A percentile compares a stretch with the other conserved stretches of the same genome.
These are phyloP conservation scores for Chrysaora quinquecirrha DNA, from an alignment of 30 jellyfish, hydroid and myxozoan species.

Conservation along the genomic window DNA sequence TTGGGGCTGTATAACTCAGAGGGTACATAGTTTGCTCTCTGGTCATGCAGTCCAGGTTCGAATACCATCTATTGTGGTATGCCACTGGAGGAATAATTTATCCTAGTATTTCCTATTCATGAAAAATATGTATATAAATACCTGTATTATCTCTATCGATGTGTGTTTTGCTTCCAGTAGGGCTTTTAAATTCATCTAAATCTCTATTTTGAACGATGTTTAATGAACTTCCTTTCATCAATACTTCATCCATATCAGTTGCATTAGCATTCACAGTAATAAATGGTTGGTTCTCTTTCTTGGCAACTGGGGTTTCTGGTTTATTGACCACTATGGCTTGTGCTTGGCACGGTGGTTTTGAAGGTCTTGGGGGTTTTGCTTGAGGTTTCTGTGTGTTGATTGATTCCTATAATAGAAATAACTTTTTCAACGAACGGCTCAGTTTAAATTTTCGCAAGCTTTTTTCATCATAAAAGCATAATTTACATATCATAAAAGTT, in stretches of 20 bases:
- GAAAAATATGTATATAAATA: too few relatives aligned
- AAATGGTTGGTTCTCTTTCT: conserved; percentile 65
- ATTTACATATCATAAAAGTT: too few relatives aligned
- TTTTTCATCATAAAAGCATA: too few relatives aligned
- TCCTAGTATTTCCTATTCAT: too few relatives aligned
- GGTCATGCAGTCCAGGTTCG: too few relatives aligned
- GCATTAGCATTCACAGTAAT: conserved; percentile 76
- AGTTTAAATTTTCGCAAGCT: too few relatives aligned
- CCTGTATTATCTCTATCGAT: conserved; percentile 11
- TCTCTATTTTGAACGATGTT: conserved; percentile 90
- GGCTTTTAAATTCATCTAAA: conserved; percentile 78
- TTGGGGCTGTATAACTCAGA: too few relatives aligned
- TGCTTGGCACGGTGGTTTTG: conserved; percentile 58
- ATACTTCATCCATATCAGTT: conserved; percentile 82
- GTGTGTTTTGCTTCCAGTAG: conserved; percentile 54
- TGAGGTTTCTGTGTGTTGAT: conserved; percentile 10
- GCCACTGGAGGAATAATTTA: too few relatives aligned
- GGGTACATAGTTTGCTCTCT: too few relatives aligned
- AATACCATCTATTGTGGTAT: too few relatives aligned
- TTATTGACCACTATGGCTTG: conserved; percentile 23
- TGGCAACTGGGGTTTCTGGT: conserved; percentile 5
- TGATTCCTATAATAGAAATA: too few relatives aligned
- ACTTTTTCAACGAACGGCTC: too few relatives aligned
- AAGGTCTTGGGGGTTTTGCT: conserved; percentile 60
- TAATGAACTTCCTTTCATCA: conserved; percentile 82